These are phyloP conservation scores for Gulo gulo DNA, from an alignment of 2,113 vertebrate genomes.

Conservation along the genomic window DNA sequence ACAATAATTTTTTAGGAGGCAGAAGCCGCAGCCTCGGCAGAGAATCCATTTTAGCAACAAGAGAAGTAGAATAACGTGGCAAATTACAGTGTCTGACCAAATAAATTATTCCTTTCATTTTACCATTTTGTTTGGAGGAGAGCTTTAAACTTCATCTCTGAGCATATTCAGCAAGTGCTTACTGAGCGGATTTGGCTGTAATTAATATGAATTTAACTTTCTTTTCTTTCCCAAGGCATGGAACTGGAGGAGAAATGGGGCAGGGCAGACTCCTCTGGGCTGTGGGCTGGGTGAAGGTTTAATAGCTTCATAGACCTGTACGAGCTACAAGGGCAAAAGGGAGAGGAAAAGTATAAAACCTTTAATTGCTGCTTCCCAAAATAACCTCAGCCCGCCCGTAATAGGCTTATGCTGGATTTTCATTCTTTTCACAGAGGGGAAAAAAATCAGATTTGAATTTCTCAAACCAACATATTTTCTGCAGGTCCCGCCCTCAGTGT, in stretches of 20 bases:
- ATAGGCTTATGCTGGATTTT: conserved; percentile 80
- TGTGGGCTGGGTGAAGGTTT: conserved; percentile 18
- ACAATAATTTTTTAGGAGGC: neutral
- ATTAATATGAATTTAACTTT: conserved; percentile 68
- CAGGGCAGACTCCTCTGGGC: conserved; percentile 68
- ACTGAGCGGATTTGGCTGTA: conserved; percentile 68
- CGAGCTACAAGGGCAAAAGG: conserved; percentile 73
- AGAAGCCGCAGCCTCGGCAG: neutral
- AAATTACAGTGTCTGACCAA: conserved; percentile 67
- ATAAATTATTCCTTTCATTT: conserved; percentile 60
- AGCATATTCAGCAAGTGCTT: conserved; percentile 57
- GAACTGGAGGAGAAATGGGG: conserved; percentile 7
- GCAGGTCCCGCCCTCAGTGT: neutral
- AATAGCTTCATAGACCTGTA: conserved; percentile 70
- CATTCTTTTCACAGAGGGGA: conserved; percentile 78
- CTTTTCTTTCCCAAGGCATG: conserved; percentile 57
- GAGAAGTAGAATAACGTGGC: conserved; percentile 42
- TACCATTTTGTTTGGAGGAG: conserved; percentile 55
- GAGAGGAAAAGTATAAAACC: conserved; percentile 72
- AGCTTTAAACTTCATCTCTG: conserved; percentile 45
- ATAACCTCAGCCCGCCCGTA: conserved; percentile 79
- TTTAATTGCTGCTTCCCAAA: conserved; percentile 84
- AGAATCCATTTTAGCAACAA: conserved; percentile 52
- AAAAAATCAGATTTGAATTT: conserved; percentile 71
- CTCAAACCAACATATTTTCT: conserved; percentile 41